Conservation (phyloP, 2,797 vertebrate species). For the Hoplostethus mediterraneus region DNA sequence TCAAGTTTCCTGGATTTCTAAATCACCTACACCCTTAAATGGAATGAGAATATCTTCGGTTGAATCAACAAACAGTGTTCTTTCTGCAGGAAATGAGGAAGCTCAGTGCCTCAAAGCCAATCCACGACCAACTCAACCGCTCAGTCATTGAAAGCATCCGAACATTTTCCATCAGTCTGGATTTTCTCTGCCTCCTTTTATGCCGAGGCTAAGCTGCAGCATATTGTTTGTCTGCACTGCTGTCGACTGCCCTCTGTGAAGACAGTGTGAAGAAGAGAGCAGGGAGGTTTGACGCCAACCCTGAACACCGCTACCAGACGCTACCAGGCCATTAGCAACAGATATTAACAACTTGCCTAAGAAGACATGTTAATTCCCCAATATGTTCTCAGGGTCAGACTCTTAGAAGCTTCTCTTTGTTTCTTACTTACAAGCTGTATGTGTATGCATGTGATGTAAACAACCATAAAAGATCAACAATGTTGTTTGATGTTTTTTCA, state of each 20-base stretch:
- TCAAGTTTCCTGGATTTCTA: too few species aligned
- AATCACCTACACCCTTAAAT: too few species aligned
- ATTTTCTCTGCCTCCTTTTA: not conserved
- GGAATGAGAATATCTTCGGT: not conserved
- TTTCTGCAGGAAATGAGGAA: constrained; percentile 20
- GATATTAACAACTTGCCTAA: constrained; percentile 21
- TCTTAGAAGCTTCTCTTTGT: not conserved
- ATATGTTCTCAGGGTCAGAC: not conserved
- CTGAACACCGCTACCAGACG: not conserved
- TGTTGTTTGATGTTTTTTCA: too few species aligned
- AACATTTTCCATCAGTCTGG: constrained; percentile 9
- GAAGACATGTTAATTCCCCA: not conserved
- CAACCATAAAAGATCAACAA: not conserved
- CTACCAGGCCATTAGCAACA: not conserved
- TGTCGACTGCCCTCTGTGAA: too few species aligned
- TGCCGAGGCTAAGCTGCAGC: too few species aligned
- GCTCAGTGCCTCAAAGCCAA: not conserved
- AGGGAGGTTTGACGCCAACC: too few species aligned
- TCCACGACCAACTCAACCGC: not conserved
- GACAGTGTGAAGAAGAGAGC: too few species aligned
- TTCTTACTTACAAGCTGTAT: not conserved
- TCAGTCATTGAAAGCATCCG: not conserved
- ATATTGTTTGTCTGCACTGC: too few species aligned
- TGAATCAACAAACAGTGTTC: constrained; percentile 5
- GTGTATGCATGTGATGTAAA: not conserved